A percentile compares a stretch with the other conserved stretches of the same genome.
phyloP scores from a whole-genome alignment of 2,113 vertebrate species.

The Dolichallabes microphthalmus region DNA sequence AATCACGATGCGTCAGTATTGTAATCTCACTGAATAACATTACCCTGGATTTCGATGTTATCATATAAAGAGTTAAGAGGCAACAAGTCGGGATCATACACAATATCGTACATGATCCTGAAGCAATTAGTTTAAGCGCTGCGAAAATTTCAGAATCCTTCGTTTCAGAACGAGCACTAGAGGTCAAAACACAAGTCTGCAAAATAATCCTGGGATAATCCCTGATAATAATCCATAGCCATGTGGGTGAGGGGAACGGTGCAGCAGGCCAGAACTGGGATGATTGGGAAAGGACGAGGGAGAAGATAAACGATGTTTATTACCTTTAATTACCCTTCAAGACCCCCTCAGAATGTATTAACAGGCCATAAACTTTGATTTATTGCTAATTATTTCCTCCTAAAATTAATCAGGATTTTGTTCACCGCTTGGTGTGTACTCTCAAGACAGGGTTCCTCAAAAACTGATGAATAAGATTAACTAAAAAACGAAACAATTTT shows the following conservation, averaged over 20 bases:
- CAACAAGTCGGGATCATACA: not conserved
- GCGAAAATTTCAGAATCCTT: not conserved
- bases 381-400: not conserved
- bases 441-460: not conserved
- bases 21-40: not conserved
- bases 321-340: not conserved
- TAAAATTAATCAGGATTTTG: not conserved
- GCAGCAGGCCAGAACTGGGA: not conserved
- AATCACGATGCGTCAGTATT: too few relatives aligned
- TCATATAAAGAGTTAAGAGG: not conserved
- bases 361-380: not conserved
- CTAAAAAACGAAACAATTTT: not conserved
- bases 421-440: not conserved
- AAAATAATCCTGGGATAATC: not conserved
- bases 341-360: not conserved
- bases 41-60: too few relatives aligned
- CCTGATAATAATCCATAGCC: not conserved
- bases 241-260: not conserved
- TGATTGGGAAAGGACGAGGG: not conserved
- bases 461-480: not conserved
- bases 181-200: not conserved
- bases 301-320: not conserved
- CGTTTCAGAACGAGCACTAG: not conserved
- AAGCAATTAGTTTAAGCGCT: not conserved
- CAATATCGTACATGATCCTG: not conserved